Conservation (phyloP, 2,113 vertebrate species). For the Tiliqua scincoides region DNA sequence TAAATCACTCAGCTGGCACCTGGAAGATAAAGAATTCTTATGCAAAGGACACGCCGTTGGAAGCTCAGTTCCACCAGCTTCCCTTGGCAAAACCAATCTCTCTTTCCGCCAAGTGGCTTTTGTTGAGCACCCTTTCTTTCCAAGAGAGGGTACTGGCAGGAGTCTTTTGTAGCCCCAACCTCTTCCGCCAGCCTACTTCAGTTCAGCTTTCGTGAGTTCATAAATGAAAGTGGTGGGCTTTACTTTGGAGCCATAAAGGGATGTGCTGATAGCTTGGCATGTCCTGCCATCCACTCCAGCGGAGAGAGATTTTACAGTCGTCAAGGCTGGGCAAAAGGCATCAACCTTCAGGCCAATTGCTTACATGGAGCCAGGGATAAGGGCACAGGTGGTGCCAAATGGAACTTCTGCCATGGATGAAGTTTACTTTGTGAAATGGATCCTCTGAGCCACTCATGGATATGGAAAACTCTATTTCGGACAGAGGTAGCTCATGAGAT, state of each 20-base stretch:
- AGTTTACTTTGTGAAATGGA: neutral
- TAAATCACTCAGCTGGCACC: constrained; percentile 31
- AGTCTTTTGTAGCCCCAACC: neutral
- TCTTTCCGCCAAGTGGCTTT: constrained; percentile 8
- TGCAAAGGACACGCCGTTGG: constrained; percentile 12
- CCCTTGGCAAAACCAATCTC: constrained; percentile 2
- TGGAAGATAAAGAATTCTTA: constrained; percentile 8
- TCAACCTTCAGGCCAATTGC: neutral
- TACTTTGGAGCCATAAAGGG: neutral
- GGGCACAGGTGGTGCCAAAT: constrained; percentile 11
- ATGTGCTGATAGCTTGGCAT: constrained; percentile 5
- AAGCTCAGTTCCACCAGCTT: neutral
- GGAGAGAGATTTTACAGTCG: neutral
- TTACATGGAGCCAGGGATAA: neutral
- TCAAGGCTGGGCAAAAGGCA: neutral
- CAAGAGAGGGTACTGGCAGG: neutral
- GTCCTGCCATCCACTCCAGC: neutral
- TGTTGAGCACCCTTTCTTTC: neutral
- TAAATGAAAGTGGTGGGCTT: constrained; percentile 1
- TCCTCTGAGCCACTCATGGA: neutral
- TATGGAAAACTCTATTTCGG: neutral
- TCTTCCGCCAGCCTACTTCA: neutral
- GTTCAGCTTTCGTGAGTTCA: constrained; percentile 1
- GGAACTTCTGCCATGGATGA: neutral
- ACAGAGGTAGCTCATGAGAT: neutral